Conservation (phyloP, 64 coral and sea anemone genomes). For the Actinia tenebrosa region DNA sequence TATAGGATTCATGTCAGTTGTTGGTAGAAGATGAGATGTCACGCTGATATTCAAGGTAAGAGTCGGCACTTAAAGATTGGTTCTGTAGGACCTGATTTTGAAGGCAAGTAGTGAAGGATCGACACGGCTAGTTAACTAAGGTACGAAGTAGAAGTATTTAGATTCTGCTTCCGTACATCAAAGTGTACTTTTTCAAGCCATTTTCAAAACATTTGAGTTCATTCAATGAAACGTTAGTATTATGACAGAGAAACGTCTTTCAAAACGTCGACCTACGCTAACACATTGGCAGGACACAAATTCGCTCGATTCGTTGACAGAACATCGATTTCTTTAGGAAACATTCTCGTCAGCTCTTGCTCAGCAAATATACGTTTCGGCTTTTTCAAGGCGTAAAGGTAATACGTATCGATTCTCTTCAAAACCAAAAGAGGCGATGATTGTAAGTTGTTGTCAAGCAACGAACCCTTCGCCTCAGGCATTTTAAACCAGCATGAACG, state of each 20-base stretch:
- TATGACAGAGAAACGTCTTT: not conserved
- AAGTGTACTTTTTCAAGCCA: not conserved
- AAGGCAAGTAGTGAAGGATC: not conserved
- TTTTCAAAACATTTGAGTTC: not conserved
- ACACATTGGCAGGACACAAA: not conserved
- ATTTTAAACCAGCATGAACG: not conserved
- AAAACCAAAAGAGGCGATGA: not conserved
- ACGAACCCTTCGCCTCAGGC: not conserved
- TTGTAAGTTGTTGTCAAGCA: not conserved
- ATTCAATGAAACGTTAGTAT: not conserved
- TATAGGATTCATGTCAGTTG: not conserved
- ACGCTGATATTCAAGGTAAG: not conserved
- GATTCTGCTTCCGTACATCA: not conserved
- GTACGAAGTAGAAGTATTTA: not conserved
- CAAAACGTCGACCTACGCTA: not conserved
- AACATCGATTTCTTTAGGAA: not conserved
- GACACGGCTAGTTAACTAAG: not conserved
- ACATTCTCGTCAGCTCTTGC: not conserved
- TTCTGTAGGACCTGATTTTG: not conserved
- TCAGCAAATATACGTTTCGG: not conserved
- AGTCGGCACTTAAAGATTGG: not conserved
- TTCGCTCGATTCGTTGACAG: not conserved
- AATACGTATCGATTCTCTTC: not conserved
- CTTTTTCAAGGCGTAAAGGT: not conserved
- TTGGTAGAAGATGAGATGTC: not conserved